A percentile compares a stretch with the other conserved stretches of the same genome.
phyloP scores from a whole-genome alignment of 2,797 vertebrate species.

The Tenualosa thibaudeaui region DNA sequence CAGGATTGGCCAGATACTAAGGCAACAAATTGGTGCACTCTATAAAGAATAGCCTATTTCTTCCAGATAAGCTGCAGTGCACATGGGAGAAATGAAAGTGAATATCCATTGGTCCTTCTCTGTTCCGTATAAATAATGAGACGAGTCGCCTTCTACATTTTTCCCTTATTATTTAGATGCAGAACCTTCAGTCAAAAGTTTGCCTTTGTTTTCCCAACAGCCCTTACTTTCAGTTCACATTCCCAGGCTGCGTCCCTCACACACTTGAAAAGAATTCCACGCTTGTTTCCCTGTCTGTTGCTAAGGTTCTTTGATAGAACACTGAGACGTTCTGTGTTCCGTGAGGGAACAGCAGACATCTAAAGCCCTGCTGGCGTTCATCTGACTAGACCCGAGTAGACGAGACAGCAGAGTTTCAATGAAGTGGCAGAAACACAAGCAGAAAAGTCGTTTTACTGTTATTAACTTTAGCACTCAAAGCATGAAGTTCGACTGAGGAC shows the following conservation, averaged over 20 bases:
- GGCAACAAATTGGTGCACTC: neutral
- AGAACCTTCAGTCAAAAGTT: neutral
- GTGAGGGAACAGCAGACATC: neutral
- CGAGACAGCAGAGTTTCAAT: neutral
- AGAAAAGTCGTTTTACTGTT: neutral
- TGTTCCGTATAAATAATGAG: neutral
- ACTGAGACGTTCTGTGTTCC: neutral
- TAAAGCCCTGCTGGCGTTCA: neutral
- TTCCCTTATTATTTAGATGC: too few relatives aligned
- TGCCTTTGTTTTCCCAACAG: neutral
- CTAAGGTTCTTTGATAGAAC: neutral
- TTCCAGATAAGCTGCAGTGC: too few relatives aligned
- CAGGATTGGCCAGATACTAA: neutral
- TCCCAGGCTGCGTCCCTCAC: neutral
- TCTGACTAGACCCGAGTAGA: neutral
- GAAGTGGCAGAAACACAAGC: neutral
- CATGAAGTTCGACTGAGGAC: neutral
- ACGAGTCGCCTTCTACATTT: too few relatives aligned
- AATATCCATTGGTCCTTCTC: too few relatives aligned
- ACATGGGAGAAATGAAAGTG: neutral
- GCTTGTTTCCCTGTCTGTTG: neutral
- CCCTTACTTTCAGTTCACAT: neutral
- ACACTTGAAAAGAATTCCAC: neutral
- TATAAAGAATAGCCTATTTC: too few relatives aligned
- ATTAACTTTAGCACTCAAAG: neutral